Evolutionary conservation across 2,888 invertebrate species (phyloP), one percentile per base, ranked within the genome.

Genomic region (Scaptodrosophila latifasciaeformis): DNA sequence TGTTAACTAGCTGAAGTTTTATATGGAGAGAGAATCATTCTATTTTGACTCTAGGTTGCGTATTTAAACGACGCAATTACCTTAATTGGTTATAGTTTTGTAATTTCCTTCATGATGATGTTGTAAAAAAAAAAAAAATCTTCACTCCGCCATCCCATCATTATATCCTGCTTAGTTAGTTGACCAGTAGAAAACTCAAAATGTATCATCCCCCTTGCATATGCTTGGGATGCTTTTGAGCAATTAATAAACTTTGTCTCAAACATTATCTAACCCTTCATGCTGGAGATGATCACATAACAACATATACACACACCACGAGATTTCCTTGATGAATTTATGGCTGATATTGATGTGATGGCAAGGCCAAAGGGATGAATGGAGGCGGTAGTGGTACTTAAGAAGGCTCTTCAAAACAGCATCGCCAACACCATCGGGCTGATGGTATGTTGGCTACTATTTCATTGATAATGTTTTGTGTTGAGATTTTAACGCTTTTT

Each of bases 301-400:
- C 81, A 65, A 62, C 80, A 81, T 70, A 70, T 54, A 57, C 69
- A 62, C 75, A 69, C 76, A 76, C 67, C 70, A n/a, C n/a, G n/a
- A 79, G 77, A 81, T 76, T 76, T 76, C 67, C 80, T 60, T 76
- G 76, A 76, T 76, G 81, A 81, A 81, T 81, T 76, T 76, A 76
- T 79, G 81, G 68, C 77, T 79, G 76, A 69, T 80, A 81, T 76
- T 76, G 76, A 76, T 81, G 80, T 59, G 46, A 57, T 49, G 17
- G 53, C 30, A 40, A 53, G 24, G 43, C 31, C n/a, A 47, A 52
- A 27, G 15, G 21, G 9, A 24, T 39, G 37, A 43, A 17, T 13
- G 1, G 24, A 13, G 31, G 15, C n/a, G n/a, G n/a, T n/a, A n/a
- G n/a, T n/a, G n/a, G 15, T 12, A 12, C 1, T 34, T 34, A 13